phyloP scores from a whole-genome alignment of 37 sponge, comb jelly and placozoan genomes.

The Ianthella basta region DNA sequence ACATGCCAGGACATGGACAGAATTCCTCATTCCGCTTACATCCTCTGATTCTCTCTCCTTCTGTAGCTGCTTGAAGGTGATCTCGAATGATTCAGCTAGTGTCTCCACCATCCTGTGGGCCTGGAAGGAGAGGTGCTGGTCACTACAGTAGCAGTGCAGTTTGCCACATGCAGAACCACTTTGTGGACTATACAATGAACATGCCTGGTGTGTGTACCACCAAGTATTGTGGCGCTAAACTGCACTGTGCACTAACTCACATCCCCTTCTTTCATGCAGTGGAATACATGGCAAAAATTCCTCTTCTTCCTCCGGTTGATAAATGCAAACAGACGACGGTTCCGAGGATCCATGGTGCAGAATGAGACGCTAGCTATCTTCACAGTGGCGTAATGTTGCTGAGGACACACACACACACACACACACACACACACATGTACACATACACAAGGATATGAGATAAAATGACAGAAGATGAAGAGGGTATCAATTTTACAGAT shows the following conservation, averaged over 20 bases:
- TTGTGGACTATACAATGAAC: too few species aligned
- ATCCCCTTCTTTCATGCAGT: constrained; percentile 78
- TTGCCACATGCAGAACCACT: background rate
- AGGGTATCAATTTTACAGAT: background rate
- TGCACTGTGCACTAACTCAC: constrained; percentile 48
- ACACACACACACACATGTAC: background rate
- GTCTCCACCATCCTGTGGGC: constrained; percentile 87
- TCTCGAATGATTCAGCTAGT: constrained; percentile 81
- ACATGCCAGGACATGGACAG: background rate
- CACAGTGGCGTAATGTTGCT: constrained; percentile 81
- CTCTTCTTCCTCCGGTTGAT: constrained; percentile 81
- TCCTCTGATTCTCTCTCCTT: constrained; percentile 38
- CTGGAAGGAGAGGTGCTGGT: constrained; percentile 16
- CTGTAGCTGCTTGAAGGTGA: constrained; percentile 60
- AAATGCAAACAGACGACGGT: constrained; percentile 84
- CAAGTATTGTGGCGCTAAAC: too few species aligned
- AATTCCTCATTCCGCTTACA: constrained; percentile 7
- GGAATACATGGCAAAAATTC: constrained; percentile 92
- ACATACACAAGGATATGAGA: background rate
- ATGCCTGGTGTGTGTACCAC: too few species aligned
- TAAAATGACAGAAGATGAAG: background rate
- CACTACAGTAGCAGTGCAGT: background rate
- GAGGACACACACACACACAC: background rate
- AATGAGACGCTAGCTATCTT: constrained; percentile 88
- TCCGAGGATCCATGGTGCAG: constrained; percentile 86